Percentiles rank a stretch among this genome's conserved stretches.
Conservation (phyloP, 2,113 vertebrate genomes). For the Corythaixoides concolor region DNA sequence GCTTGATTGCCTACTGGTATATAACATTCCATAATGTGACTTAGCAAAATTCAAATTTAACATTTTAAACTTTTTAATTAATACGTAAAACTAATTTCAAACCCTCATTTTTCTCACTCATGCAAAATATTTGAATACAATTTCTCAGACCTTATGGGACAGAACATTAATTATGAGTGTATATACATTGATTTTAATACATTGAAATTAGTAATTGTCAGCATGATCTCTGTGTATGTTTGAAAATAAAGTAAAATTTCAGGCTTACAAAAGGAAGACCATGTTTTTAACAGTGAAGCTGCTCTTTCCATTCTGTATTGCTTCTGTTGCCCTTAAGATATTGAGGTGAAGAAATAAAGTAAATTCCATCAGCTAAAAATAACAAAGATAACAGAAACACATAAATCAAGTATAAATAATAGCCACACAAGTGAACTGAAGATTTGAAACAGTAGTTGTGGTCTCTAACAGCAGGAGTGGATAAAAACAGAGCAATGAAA, state of each 20-base stretch:
- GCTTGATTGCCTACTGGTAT: neutral
- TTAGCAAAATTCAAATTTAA: neutral
- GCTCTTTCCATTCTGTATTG: conserved; percentile 10
- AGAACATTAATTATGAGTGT: neutral
- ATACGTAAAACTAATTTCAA: neutral
- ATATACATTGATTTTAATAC: neutral
- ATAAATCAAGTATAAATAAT: conserved; percentile 64
- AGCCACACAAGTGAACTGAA: neutral
- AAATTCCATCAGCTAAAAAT: conserved; percentile 64
- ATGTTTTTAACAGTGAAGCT: neutral
- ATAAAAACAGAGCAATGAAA: neutral
- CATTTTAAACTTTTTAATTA: neutral
- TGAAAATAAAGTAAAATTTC: neutral
- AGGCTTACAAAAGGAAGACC: neutral
- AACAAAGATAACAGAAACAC: conserved; percentile 59
- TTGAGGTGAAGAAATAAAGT: conserved; percentile 61
- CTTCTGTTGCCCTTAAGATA: conserved; percentile 62
- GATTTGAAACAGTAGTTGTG: conserved; percentile 6
- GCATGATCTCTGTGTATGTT: neutral
- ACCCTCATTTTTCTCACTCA: neutral
- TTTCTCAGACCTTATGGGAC: neutral
- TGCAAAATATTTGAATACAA: neutral
- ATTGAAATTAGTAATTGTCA: neutral
- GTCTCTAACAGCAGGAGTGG: neutral
- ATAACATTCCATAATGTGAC: neutral